phyloP scores from a whole-genome alignment of 2,797 vertebrate genomes.

The Chloroceryle amazona region DNA sequence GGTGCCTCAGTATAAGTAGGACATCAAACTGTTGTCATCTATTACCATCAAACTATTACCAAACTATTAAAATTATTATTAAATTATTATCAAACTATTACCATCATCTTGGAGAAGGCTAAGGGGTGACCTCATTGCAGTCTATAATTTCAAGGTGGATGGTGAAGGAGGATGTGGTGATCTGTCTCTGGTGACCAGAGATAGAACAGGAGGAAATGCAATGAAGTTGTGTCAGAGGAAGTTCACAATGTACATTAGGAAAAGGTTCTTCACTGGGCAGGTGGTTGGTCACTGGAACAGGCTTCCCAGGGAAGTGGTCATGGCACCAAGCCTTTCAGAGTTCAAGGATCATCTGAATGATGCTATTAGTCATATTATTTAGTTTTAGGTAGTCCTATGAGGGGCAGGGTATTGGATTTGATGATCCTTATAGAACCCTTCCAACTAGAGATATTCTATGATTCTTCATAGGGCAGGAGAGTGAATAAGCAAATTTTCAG shows the following conservation, averaged over 20 bases:
- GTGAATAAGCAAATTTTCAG: not conserved
- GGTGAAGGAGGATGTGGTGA: accelerated
- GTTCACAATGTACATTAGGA: not conserved
- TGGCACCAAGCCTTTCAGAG: not conserved
- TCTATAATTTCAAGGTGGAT: not conserved
- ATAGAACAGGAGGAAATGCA: not conserved
- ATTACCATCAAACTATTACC: too few relatives aligned
- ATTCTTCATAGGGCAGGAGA: not conserved
- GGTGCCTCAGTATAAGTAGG: not conserved
- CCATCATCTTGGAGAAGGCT: not conserved
- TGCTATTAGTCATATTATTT: not conserved
- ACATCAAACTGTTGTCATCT: too few relatives aligned
- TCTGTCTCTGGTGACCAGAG: not conserved
- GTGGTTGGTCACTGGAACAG: not conserved
- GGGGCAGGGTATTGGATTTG: not conserved
- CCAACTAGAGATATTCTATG: not conserved
- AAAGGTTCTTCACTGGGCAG: not conserved
- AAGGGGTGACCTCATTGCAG: not conserved
- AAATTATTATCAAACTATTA: too few relatives aligned
- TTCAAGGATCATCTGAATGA: not conserved
- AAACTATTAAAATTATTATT: too few relatives aligned
- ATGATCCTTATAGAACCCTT: not conserved
- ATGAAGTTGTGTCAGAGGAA: not conserved
- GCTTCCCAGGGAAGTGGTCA: not conserved
- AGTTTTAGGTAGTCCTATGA: not conserved